phyloP scores from a whole-genome alignment of 2,113 vertebrate genomes.

The Pangasianodon hypophthalmus region DNA sequence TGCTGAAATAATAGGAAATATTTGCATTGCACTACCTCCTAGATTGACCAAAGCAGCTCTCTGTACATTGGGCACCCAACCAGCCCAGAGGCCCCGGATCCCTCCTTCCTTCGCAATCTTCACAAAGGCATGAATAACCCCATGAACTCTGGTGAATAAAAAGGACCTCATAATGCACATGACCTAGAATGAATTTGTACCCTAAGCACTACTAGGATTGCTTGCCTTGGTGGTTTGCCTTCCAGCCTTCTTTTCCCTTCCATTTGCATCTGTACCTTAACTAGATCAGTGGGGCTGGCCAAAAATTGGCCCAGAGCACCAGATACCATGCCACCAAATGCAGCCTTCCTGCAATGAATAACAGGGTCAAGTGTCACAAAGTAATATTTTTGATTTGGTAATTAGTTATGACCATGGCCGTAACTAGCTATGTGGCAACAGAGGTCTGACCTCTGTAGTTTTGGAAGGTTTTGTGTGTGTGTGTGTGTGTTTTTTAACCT shows the following conservation, averaged over 20 bases:
- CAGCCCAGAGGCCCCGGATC: conserved; percentile 82
- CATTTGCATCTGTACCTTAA: conserved; percentile 91
- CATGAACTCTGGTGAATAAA: conserved; percentile 67
- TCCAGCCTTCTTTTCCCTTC: conserved; percentile 81
- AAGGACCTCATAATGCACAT: background rate
- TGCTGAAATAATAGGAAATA: background rate
- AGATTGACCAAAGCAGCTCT: conserved; percentile 86
- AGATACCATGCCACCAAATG: conserved; percentile 77
- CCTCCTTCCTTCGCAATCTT: conserved; percentile 83
- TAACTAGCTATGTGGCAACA: background rate
- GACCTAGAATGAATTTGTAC: background rate
- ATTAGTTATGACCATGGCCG: background rate
- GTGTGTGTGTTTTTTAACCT: background rate
- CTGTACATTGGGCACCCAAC: conserved; percentile 87
- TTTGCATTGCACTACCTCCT: conserved; percentile 74
- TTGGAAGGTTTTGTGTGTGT: background rate
- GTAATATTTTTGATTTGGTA: background rate
- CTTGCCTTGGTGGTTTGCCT: conserved; percentile 81
- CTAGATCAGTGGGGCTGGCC: conserved; percentile 83
- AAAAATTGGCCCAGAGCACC: conserved; percentile 85
- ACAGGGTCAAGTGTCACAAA: background rate
- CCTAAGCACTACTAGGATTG: background rate
- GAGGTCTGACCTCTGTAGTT: background rate
- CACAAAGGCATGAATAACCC: conserved; percentile 78
- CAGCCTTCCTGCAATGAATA: conserved; percentile 75